Conservation (phyloP, 2,797 vertebrate species). For the Lateolabrax maculatus region DNA sequence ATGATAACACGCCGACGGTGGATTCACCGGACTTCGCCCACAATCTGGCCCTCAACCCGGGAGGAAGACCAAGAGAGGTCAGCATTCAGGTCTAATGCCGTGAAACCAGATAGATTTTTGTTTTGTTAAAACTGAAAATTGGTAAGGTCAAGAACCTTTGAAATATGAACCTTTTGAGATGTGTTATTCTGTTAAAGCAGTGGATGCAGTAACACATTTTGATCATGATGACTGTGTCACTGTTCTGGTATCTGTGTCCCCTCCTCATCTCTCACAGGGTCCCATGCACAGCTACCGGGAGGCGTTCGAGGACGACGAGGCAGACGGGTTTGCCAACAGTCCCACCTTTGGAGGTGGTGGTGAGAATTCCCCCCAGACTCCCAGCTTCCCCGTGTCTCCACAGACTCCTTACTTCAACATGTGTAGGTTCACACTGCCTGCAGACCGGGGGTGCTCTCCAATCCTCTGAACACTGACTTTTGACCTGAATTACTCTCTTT, state of each 20-base stretch:
- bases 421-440: slow-evolving; percentile 80
- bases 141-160: no score
- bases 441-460: slow-evolving; percentile 50
- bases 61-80: slow-evolving; percentile 94
- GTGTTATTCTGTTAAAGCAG: not conserved
- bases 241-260: not conserved
- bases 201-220: not conserved
- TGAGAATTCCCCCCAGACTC: slow-evolving; percentile 87
- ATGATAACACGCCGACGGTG: slow-evolving; percentile 80
- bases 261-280: slow-evolving; percentile 79
- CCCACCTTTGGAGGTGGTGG: slow-evolving; percentile 85
- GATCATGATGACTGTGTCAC: no score
- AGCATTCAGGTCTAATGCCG: not conserved
- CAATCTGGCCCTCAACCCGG: slow-evolving; percentile 92
- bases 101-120: not conserved
- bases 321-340: slow-evolving; percentile 82
- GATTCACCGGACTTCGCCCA: slow-evolving; percentile 90
- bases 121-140: no score
- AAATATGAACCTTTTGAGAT: no score
- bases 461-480: not conserved
- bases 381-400: slow-evolving; percentile 82
- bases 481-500: not conserved
- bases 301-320: slow-evolving; percentile 91
- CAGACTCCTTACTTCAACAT: slow-evolving; percentile 86
- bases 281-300: slow-evolving; percentile 94